phyloP scores from a whole-genome alignment of 2,888 invertebrate genomes.

The Platyscelio sp. region DNA sequence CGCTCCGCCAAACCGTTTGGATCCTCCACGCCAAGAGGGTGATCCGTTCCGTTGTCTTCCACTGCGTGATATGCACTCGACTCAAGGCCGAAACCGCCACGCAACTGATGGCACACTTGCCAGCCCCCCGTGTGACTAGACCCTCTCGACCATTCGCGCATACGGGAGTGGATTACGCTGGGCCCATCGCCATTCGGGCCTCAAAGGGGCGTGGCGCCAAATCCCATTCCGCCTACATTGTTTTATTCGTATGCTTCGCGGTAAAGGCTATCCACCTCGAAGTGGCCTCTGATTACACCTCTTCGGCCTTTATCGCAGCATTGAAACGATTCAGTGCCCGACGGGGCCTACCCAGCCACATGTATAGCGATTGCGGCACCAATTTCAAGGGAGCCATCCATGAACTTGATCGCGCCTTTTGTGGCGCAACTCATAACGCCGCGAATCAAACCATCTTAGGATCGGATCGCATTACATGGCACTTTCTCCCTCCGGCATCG shows the following conservation, averaged over 20 bases:
- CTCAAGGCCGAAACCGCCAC: not conserved
- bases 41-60: conserved; percentile 15
- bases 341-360: conserved; percentile 22
- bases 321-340: conserved; percentile 48
- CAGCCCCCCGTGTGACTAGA: too few species aligned
- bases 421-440: too few species aligned
- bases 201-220: not conserved
- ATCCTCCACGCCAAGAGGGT: conserved; percentile 9
- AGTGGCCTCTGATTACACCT: not conserved
- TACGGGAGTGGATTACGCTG: not conserved
- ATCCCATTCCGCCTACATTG: not conserved
- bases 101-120: not conserved
- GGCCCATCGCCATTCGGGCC: not conserved
- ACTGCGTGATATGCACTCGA: conserved; percentile 46
- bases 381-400: conserved; percentile 34
- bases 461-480: conserved; percentile 72
- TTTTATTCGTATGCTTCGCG: not conserved
- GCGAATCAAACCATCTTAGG: too few species aligned
- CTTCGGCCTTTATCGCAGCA: not conserved
- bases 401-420: conserved; percentile 17
- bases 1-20: conserved; percentile 48
- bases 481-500: conserved; percentile 78
- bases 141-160: too few species aligned
- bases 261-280: not conserved
- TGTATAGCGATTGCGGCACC: conserved; percentile 52